Conservation (phyloP, 2,113 vertebrate species). For the Amazona vittata region DNA sequence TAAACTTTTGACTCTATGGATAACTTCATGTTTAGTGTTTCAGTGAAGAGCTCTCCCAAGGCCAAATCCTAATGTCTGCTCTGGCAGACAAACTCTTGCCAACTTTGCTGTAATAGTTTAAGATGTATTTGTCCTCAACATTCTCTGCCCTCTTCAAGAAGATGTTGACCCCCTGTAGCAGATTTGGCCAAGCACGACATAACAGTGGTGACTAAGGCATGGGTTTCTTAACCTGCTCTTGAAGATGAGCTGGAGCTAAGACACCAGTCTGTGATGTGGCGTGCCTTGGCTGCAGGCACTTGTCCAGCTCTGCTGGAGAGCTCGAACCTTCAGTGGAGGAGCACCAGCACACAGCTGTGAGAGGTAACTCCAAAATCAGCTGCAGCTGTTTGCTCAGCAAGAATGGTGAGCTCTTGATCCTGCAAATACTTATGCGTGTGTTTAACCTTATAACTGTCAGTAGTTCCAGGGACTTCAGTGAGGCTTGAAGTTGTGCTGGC, state of each 20-base stretch:
- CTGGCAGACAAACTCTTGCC: not conserved
- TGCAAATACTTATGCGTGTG: not conserved
- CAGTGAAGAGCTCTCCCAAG: not conserved
- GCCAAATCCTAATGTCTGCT: not conserved
- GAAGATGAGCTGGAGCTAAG: not conserved
- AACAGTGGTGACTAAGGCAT: not conserved
- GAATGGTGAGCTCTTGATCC: not conserved
- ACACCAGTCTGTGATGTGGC: not conserved
- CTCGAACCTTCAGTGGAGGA: not conserved
- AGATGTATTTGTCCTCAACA: not conserved
- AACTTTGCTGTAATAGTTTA: not conserved
- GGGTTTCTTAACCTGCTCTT: not conserved
- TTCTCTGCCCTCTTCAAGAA: not conserved
- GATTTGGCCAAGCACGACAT: not conserved
- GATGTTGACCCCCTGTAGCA: not conserved
- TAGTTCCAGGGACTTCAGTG: conserved; percentile 1
- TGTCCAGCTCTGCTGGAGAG: conserved; percentile 12
- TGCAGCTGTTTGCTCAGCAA: conserved; percentile 25
- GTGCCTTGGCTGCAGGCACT: not conserved
- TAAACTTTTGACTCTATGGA: not conserved
- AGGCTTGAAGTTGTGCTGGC: conserved; percentile 2
- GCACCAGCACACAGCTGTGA: conserved; percentile 23
- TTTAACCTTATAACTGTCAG: conserved; percentile 5
- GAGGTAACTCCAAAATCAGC: conserved; percentile 26
- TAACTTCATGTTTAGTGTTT: not conserved